Evolutionary conservation across 2,888 invertebrate species (phyloP), one percentile per base, ranked within the genome.

Genomic region (Troilus luridus): DNA sequence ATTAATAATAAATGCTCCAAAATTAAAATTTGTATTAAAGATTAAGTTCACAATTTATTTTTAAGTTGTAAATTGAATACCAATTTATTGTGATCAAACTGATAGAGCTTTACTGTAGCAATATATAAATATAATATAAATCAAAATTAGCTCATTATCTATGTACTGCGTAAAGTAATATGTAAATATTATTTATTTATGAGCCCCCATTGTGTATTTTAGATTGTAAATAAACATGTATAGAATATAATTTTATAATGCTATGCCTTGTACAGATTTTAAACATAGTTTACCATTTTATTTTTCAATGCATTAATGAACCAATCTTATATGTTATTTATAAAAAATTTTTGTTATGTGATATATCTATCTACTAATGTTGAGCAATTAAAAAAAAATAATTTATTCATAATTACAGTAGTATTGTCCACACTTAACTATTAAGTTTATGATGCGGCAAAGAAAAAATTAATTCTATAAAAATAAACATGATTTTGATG

Each of bases 131-230:
- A 88, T 88, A 59, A 64, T 67, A 27, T 67, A 90, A 90, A 90
- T 90, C 90, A 90, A 90, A 90, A 90, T 90, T 90, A 90, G 90
- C 90, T 81, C 77, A 90, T 90, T 90, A 90, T 90, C 56, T 90
- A 72, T 58, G 77, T 90, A 90, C 58, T 90, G 72, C 90, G 81
- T 90, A 56, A 77, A 60, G 67, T 81, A 27, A 59, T 59, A 19
- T 90, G 90, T 90, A 90, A 58, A 90, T 90, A 90, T 59, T 90
- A 90, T 90, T 90, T 90, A 90, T 90, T 90, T 90, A 90, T 90
- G 90, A 90, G 81, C 77, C 90, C 27, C 72, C 41, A 41, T 81
- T 56, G 41, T 88, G 88, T 88, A 88, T 62, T 90, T 67, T 90
- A 54, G 41, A 67, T n/a, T 90, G 90, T 90, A 90, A 60, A 90